Conservation (phyloP, 1,140 invertebrate species). For the Agrilus planipennis region DNA sequence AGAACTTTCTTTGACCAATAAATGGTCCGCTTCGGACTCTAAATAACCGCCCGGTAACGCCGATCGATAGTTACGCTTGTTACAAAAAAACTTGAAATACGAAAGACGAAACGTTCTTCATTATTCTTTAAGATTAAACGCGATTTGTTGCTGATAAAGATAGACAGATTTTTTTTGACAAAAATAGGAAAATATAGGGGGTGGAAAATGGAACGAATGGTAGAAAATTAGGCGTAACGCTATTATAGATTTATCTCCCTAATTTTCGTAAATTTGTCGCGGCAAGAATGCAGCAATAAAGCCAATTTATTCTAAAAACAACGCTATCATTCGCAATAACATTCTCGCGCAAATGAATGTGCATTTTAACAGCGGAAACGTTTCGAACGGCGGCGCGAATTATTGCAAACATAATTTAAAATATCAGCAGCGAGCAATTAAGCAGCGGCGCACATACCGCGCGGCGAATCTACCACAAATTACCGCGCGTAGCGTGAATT, state of each 20-base stretch:
- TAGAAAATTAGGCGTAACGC: background rate
- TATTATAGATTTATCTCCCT: background rate
- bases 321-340: background rate
- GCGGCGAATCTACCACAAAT: constrained; percentile 13
- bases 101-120: too few relatives aligned
- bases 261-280: background rate
- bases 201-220: background rate
- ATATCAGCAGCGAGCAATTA: constrained; percentile 16
- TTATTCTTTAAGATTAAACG: too few relatives aligned
- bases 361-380: constrained; percentile 8
- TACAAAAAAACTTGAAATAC: too few relatives aligned
- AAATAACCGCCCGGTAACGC: too few relatives aligned
- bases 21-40: too few relatives aligned
- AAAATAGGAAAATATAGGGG: background rate
- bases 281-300: background rate
- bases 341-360: constrained; percentile 2
- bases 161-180: too few relatives aligned
- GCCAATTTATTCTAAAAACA: background rate
- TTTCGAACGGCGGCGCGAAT: constrained; percentile 4
- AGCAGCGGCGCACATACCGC: constrained; percentile 11
- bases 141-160: too few relatives aligned
- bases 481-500: background rate
- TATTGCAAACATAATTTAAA: constrained; percentile 13
- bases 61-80: too few relatives aligned
- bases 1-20: too few relatives aligned